Conservation (phyloP, 2,888 invertebrate genomes). For the Aleiodes leptofemur region DNA sequence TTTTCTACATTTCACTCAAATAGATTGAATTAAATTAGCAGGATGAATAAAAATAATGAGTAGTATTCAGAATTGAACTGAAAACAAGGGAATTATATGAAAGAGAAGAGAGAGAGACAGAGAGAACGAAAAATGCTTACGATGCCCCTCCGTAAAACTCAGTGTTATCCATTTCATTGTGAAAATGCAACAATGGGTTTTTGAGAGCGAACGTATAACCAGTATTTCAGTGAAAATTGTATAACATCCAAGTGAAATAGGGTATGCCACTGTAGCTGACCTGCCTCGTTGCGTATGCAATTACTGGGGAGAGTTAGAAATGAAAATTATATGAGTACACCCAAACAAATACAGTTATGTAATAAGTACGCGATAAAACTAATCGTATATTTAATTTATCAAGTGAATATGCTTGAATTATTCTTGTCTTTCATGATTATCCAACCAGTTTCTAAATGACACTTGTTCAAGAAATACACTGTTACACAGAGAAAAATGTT, state of each 20-base stretch:
- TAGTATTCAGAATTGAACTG: background rate
- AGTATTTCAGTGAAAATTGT: constrained; percentile 28
- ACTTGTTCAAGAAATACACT: no score
- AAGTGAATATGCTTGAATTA: constrained; percentile 3
- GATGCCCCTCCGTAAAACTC: constrained; percentile 29
- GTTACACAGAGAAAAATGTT: no score
- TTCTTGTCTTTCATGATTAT: background rate
- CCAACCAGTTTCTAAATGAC: background rate
- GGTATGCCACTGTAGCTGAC: constrained; percentile 31
- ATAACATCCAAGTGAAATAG: constrained; percentile 9
- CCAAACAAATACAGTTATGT: constrained; percentile 21
- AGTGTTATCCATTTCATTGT: constrained; percentile 38
- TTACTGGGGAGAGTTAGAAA: constrained; percentile 40
- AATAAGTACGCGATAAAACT: background rate
- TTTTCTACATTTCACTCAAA: no score
- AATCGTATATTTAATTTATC: constrained; percentile 5
- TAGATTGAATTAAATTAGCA: no score
- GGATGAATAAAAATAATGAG: no score
- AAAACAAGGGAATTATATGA: constrained; percentile 3
- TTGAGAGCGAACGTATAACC: constrained; percentile 23
- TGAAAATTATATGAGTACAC: constrained; percentile 35
- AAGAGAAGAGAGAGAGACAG: background rate
- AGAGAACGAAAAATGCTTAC: background rate
- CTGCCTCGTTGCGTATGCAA: constrained; percentile 45
- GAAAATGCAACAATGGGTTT: constrained; percentile 33